Percentiles rank a stretch among this genome's conserved stretches.
These are phyloP conservation scores for Listrodromus nycthemerus DNA, from an alignment of 2,888 invertebrate genomes.

Conservation along the genomic window DNA sequence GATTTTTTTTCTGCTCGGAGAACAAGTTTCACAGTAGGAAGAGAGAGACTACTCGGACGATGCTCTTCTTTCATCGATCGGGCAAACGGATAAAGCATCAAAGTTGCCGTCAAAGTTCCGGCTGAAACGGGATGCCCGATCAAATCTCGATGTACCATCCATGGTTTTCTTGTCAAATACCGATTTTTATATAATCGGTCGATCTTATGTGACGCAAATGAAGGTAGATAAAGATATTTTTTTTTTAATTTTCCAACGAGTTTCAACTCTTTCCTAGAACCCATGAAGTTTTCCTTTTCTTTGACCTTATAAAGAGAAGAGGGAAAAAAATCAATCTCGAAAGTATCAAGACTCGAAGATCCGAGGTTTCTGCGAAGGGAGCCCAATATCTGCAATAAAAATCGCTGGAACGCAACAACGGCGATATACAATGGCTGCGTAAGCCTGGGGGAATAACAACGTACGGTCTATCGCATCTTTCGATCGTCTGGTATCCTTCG, in stretches of 20 bases:
- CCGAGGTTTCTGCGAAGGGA: background rate
- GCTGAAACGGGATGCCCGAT: slow-evolving; percentile 59
- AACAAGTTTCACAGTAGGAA: slow-evolving; percentile 53
- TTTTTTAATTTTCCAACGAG: background rate
- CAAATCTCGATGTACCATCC: slow-evolving; percentile 50
- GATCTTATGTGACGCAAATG: slow-evolving; percentile 29
- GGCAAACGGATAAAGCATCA: slow-evolving; percentile 65
- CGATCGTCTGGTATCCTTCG: slow-evolving; percentile 48
- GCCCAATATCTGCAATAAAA: background rate
- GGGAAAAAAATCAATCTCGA: background rate
- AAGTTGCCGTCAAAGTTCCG: slow-evolving; percentile 66
- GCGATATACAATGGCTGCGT: slow-evolving; percentile 33
- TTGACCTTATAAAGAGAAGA: background rate
- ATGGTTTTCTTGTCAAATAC: slow-evolving; percentile 10
- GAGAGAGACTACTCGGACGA: background rate
- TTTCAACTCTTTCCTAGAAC: too few species aligned
- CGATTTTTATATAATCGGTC: background rate
- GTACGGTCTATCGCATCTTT: slow-evolving; percentile 43
- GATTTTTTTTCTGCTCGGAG: slow-evolving; percentile 57
- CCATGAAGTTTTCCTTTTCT: too few species aligned
- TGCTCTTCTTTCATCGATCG: slow-evolving; percentile 50
- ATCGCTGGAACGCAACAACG: background rate
- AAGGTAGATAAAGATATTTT: background rate
- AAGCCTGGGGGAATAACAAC: slow-evolving; percentile 53
- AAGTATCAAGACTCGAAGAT: background rate